Conservation (phyloP, 2,113 vertebrate species). For the Oreotrochilus melanogaster region DNA sequence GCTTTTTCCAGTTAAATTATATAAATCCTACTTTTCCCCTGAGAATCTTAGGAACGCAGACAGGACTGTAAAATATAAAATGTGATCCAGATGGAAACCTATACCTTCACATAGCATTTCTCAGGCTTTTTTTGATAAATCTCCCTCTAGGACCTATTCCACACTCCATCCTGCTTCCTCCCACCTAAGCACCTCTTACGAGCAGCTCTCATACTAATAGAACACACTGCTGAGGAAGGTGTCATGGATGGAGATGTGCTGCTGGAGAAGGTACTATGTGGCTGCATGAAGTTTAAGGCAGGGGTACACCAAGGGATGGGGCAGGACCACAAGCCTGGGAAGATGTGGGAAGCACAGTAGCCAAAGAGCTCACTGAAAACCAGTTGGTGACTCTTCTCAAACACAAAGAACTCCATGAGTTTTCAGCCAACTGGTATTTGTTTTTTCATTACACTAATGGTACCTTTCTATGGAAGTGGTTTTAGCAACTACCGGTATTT, state of each 20-base stretch:
- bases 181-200: background rate
- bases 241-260: accelerated
- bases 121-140: background rate
- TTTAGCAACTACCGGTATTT: background rate
- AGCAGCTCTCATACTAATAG: background rate
- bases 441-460: background rate
- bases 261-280: background rate
- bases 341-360: background rate
- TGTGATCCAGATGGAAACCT: background rate
- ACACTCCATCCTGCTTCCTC: background rate
- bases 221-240: accelerated
- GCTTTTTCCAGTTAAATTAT: constrained; percentile 1
- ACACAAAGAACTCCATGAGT: accelerated
- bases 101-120: background rate
- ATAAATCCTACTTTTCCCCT: background rate
- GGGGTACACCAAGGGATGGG: background rate
- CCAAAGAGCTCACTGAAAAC: background rate
- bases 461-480: background rate
- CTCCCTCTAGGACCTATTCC: background rate
- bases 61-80: background rate
- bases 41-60: constrained; percentile 1
- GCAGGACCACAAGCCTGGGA: background rate
- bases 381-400: background rate
- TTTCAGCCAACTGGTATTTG: background rate
- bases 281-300: background rate